These are phyloP conservation scores for Halocaridina rubra DNA, from an alignment of 2,888 invertebrate species.

Conservation along the genomic window DNA sequence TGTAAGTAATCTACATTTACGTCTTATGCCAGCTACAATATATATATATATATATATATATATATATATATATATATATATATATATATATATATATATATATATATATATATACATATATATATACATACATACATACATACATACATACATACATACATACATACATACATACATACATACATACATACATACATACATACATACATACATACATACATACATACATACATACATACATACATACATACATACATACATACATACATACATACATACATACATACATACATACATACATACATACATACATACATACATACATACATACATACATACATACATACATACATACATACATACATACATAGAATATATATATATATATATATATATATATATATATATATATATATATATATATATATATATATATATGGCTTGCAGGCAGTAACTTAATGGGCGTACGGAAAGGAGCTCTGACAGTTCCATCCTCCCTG, in stretches of 20 bases:
- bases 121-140: neutral
- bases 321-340: neutral
- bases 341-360: neutral
- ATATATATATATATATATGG: neutral
- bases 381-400: neutral
- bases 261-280: neutral
- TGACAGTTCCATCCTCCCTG: too few species aligned
- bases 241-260: neutral
- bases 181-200: neutral
- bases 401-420: neutral
- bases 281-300: constrained; percentile 11
- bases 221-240: neutral
- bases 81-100: too few species aligned
- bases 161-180: neutral
- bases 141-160: constrained; percentile 6
- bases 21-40: too few species aligned
- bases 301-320: neutral
- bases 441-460: too few species aligned
- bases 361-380: neutral
- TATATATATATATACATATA: neutral
- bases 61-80: neutral
- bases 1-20: too few species aligned
- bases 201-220: neutral
- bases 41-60: neutral
- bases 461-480: too few species aligned